Evolutionary conservation across 2,888 invertebrate genomes (phyloP).

Genomic region (Cataglyphis livida): DNA sequence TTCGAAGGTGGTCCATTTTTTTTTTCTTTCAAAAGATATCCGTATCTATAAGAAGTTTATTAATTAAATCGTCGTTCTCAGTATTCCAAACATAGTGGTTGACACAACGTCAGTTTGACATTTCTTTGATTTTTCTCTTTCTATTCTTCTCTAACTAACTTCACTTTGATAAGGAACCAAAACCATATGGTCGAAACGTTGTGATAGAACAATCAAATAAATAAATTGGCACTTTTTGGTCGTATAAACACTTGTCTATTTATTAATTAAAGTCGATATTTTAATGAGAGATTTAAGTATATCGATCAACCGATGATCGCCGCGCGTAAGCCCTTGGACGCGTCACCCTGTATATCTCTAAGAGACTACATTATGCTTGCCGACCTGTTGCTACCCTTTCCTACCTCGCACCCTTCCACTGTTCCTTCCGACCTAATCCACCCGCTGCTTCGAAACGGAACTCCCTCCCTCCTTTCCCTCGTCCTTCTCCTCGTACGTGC

Average conservation of each 20-base stretch:
- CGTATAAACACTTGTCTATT: background rate
- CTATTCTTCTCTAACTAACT: too few relatives aligned
- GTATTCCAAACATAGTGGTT: too few relatives aligned
- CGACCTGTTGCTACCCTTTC: slow-evolving; percentile 82
- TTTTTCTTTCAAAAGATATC: background rate
- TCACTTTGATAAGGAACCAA: too few relatives aligned
- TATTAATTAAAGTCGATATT: background rate
- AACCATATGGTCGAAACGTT: too few relatives aligned
- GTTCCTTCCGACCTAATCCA: slow-evolving; percentile 63
- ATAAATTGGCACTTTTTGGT: too few relatives aligned
- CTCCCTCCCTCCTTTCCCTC: slow-evolving; percentile 47
- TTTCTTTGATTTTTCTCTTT: too few relatives aligned
- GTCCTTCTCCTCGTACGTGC: slow-evolving; percentile 28
- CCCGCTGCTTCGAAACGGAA: slow-evolving; percentile 59
- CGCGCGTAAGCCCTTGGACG: slow-evolving; percentile 30
- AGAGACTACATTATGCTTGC: slow-evolving; percentile 78
- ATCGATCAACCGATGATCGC: slow-evolving; percentile 26
- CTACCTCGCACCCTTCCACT: slow-evolving; percentile 57
- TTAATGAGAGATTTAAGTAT: background rate
- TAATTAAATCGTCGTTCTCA: background rate
- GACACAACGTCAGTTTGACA: too few relatives aligned
- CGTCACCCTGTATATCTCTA: slow-evolving; percentile 71
- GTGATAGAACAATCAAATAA: too few relatives aligned
- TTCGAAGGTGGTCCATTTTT: too few relatives aligned
- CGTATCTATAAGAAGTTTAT: background rate